Percentiles rank a stretch among this genome's conserved stretches.
phyloP scores from a whole-genome alignment of 2,888 invertebrate genomes.

The Acronicta leporina region DNA sequence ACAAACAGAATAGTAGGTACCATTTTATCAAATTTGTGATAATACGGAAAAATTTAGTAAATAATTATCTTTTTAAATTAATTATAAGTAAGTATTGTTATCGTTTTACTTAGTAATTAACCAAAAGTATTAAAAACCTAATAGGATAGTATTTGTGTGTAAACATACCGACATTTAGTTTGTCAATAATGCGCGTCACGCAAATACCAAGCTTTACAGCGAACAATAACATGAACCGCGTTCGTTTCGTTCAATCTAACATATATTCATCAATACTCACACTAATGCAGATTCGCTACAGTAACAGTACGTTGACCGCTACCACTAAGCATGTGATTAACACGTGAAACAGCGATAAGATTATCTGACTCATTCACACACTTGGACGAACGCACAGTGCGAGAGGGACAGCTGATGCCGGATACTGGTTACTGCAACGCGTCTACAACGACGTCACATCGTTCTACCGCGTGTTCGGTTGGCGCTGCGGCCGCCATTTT shows the following conservation, averaged over 20 bases:
- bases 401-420: slow-evolving; percentile 40
- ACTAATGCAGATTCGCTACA: slow-evolving; percentile 37
- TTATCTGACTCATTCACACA: slow-evolving; percentile 29
- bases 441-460: slow-evolving; percentile 34
- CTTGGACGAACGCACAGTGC: slow-evolving; percentile 15
- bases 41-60: too few species aligned
- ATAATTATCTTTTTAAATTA: too few species aligned
- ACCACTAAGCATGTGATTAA: slow-evolving; percentile 28
- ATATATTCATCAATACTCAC: slow-evolving; percentile 34
- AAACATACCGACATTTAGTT: slow-evolving; percentile 9
- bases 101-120: background rate
- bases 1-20: slow-evolving; percentile 28
- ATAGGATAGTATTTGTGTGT: slow-evolving; percentile 17
- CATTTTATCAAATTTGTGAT: background rate
- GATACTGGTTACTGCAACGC: slow-evolving; percentile 55
- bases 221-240: slow-evolving; percentile 30
- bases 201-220: slow-evolving; percentile 22
- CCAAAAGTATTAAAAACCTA: background rate
- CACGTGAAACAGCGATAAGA: slow-evolving; percentile 22
- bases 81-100: too few species aligned
- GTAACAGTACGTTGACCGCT: slow-evolving; percentile 51
- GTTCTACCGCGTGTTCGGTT: slow-evolving; percentile 24
- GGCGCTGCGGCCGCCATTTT: slow-evolving; percentile 64
- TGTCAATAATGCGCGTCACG: slow-evolving; percentile 40
- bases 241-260: slow-evolving; percentile 26